Evolutionary conservation across 2,888 invertebrate species (phyloP).

Genomic region (Vanessa cardui): DNA sequence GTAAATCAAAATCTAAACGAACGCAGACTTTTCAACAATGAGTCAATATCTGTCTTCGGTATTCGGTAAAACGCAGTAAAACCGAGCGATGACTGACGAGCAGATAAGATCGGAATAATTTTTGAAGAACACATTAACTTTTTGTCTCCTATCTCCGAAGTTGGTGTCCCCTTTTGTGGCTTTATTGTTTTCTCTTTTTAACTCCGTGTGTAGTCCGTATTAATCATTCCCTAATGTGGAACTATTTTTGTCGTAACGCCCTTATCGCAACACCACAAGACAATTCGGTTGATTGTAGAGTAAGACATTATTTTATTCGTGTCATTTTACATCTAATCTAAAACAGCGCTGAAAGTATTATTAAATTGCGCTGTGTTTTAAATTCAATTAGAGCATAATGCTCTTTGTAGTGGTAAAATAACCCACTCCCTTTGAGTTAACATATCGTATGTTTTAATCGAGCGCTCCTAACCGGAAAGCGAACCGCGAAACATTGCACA

Average conservation of each 20-base stretch:
- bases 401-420: not conserved
- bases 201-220: conserved; percentile 41
- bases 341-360: too few relatives aligned
- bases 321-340: not conserved
- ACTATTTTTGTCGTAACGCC: conserved; percentile 36
- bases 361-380: too few relatives aligned
- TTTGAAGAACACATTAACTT: conserved; percentile 71
- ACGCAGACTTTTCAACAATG: conserved; percentile 46
- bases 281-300: conserved; percentile 12
- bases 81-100: conserved; percentile 65
- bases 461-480: conserved; percentile 16
- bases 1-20: conserved; percentile 41
- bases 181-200: conserved; percentile 39
- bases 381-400: not conserved
- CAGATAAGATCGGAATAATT: conserved; percentile 73
- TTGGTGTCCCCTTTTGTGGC: conserved; percentile 44
- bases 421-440: not conserved
- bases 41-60: conserved; percentile 46
- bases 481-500: conserved; percentile 26
- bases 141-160: conserved; percentile 48
- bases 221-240: conserved; percentile 39
- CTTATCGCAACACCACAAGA: conserved; percentile 34
- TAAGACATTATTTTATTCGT: not conserved
- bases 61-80: conserved; percentile 52
- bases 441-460: not conserved